Percentiles rank a stretch among this genome's conserved stretches.
These are phyloP conservation scores for Agrotis clavis DNA, from an alignment of 2,888 invertebrate genomes.

Conservation along the genomic window DNA sequence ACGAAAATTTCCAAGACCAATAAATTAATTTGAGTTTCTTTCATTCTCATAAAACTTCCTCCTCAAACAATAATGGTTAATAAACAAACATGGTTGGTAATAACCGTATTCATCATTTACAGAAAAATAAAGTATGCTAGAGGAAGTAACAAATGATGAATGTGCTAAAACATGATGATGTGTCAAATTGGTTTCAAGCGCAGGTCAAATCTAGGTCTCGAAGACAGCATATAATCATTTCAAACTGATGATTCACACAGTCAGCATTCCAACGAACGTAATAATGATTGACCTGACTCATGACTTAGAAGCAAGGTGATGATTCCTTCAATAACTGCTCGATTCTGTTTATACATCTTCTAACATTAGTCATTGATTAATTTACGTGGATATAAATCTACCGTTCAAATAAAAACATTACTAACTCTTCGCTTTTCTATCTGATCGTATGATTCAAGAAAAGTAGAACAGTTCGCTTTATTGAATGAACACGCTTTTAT, in stretches of 20 bases:
- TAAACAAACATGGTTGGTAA: constrained; percentile 7
- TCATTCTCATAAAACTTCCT: not conserved
- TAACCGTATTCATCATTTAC: constrained; percentile 9
- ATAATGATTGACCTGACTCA: constrained; percentile 59
- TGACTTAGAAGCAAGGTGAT: constrained; percentile 56
- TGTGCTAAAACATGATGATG: constrained; percentile 29
- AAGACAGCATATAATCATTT: constrained; percentile 24
- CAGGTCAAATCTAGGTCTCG: constrained; percentile 51
- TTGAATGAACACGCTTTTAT: constrained; percentile 31
- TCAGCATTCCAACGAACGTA: constrained; percentile 49
- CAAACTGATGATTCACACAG: constrained; percentile 56
- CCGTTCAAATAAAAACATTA: constrained; percentile 13
- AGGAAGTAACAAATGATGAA: constrained; percentile 20
- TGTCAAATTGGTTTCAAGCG: constrained; percentile 33
- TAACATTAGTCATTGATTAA: constrained; percentile 56
- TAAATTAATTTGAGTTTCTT: too few species aligned
- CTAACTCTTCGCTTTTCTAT: constrained; percentile 6
- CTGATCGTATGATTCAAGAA: constrained; percentile 24
- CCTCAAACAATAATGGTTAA: not conserved
- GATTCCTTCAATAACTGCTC: constrained; percentile 57
- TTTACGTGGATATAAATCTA: constrained; percentile 20
- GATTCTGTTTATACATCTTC: constrained; percentile 46
- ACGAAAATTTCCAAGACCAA: too few species aligned
- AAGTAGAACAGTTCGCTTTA: constrained; percentile 10
- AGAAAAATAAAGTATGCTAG: constrained; percentile 25